Evolutionary conservation across 2,113 vertebrate species (phyloP), one percentile per base, ranked within the genome.

Genomic region (Numida meleagris): DNA sequence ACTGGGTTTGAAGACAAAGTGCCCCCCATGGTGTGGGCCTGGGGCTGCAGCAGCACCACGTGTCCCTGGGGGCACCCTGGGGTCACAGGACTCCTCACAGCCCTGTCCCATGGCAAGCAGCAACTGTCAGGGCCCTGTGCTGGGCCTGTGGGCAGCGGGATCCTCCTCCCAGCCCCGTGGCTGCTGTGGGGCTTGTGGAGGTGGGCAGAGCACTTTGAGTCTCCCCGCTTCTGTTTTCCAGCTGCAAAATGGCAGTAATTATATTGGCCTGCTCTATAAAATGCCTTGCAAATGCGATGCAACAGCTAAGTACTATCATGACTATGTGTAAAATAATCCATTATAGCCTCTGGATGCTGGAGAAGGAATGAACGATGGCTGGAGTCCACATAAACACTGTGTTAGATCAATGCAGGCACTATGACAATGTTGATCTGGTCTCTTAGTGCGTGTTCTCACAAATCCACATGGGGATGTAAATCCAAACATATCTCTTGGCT

Each of bases 401-500:
- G 19, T 70, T 70, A 91, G 88, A 94, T 96, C 88, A 91, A 71
- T 88, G 86, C 68, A 91, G 75, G 55, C 92, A 55, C 67, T 89
- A 63, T 82, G 85, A 96, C 68, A 93, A 38, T 51, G 88, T 86
- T 96, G 88, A 76, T 91, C 76, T 93, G 90, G 75, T 80, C 79
- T 95, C 90, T 76, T 83, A 53, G 68, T 42, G 57, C 10, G 20
- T 81, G 68, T 93, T 94, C 88, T 90, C 82, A 93, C 90, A 93
- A 86, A 94, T 77, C 63, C 94, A 90, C 95, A 86, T 16, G 73
- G 86, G 80, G 51, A 72, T 84, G 80, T 92, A 92, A 90, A 92
- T 86, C 80, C 88, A 96, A 94, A 94, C 92, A 82, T 92, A 93
- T 92, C 95, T 91, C 72, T 94, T 96, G 96, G 92, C 92, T 94